Evolutionary conservation across 2,888 invertebrate species (phyloP), one percentile per base, ranked within the genome.

Genomic region (Colletes collaris): DNA sequence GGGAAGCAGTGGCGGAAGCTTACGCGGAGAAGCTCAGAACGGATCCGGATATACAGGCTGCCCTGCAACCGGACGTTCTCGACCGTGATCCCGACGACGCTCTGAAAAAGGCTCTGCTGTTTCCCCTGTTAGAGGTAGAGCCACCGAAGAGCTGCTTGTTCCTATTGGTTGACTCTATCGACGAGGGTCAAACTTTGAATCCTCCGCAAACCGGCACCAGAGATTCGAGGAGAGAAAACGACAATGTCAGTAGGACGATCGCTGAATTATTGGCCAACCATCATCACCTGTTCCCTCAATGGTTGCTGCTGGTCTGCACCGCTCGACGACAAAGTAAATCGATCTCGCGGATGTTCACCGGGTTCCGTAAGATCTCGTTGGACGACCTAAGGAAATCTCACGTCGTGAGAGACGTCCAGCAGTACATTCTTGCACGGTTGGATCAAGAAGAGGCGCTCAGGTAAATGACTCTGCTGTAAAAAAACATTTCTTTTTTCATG

Each of bases 361-460:
- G 98, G 5, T 99, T 98, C 93, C 95, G 98, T 35, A 99, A 98
- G 93, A 96, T 99, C 84, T 96, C 97, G 0, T 93, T 99, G 86
- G 99, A 99, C 90, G 99, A 99, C 93, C 93, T 99, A 79, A 95
- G 98, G 35, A 97, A 97, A 76, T 96, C 96, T 0, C 97, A 97
- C 93, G 98, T 99, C 5, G 97, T 99, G 0, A 96, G 98, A 5
- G 99, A 99, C 92, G 98, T 99, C 0, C 99, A 99, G 92, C 96
- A 98, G 89, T 99, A 99, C 91, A 99, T 99, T 76, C 95, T 99
- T 11, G 97, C 97, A 3, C 94, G 99, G 0, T 93, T 99, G 52
- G 98, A 99, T 91, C 96, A 97, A 10, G 98, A 99, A 90, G 97
- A 98, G 27, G 95, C 97, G 44, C 94, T 99, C 8, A 94, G 86